phyloP scores from a whole-genome alignment of 2,888 invertebrate genomes.

The Cylloceria caligata region DNA sequence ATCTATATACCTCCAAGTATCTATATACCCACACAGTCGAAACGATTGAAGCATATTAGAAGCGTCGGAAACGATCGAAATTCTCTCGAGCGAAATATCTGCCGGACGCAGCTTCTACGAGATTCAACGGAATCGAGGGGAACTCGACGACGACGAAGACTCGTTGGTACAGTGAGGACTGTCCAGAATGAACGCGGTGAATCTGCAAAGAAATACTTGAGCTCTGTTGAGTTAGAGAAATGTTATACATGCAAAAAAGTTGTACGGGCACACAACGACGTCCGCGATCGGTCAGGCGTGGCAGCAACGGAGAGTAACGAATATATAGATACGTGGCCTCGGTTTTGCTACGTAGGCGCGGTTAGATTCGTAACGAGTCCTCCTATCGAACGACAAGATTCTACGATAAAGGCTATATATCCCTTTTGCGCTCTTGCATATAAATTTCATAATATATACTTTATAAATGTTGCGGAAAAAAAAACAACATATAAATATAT shows the following conservation, averaged over 20 bases:
- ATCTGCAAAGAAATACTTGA: background rate
- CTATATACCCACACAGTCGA: background rate
- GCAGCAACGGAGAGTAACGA: conserved; percentile 64
- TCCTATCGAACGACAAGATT: conserved; percentile 62
- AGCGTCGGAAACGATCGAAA: conserved; percentile 16
- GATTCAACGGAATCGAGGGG: background rate
- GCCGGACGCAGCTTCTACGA: background rate
- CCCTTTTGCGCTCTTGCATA: background rate
- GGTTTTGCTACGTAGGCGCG: conserved; percentile 82
- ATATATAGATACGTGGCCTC: conserved; percentile 74
- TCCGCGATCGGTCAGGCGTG: conserved; percentile 73
- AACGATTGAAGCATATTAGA: conserved; percentile 13
- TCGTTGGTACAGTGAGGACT: background rate
- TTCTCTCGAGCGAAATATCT: conserved; percentile 19
- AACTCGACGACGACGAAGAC: background rate
- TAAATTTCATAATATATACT: background rate
- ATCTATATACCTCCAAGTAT: background rate
- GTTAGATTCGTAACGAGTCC: conserved; percentile 79
- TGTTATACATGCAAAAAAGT: conserved; percentile 4
- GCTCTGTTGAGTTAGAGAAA: conserved; percentile 17
- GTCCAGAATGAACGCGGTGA: background rate
- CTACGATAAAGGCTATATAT: background rate
- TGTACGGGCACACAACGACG: conserved; percentile 22
- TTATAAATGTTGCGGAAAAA: background rate
- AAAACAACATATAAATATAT: background rate